Percentiles rank a stretch among this genome's conserved stretches.
phyloP scores from a whole-genome alignment of 2,888 invertebrate genomes.

The Tiphia femorata region DNA sequence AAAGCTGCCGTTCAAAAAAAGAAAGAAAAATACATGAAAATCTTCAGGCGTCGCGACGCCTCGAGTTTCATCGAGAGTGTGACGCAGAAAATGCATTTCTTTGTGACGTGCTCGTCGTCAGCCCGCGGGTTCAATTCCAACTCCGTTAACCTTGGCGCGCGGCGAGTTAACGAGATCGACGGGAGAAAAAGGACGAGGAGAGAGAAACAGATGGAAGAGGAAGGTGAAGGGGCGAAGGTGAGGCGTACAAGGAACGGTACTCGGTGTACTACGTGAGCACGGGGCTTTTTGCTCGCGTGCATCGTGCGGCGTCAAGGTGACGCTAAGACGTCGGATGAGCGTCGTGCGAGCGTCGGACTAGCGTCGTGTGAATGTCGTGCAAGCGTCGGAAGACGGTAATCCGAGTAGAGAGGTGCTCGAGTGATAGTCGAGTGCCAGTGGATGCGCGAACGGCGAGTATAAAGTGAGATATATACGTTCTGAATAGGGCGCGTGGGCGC shows the following conservation, averaged over 20 bases:
- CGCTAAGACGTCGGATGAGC: too few relatives aligned
- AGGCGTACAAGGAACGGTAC: constrained; percentile 33
- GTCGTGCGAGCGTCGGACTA: constrained; percentile 8
- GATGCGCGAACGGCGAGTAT: neutral
- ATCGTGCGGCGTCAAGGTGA: too few relatives aligned
- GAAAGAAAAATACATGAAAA: too few relatives aligned
- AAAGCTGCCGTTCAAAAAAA: too few relatives aligned
- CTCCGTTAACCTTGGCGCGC: constrained; percentile 24
- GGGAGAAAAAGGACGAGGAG: constrained; percentile 8
- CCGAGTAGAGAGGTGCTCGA: constrained; percentile 17
- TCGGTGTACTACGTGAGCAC: constrained; percentile 21
- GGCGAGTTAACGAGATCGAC: constrained; percentile 4
- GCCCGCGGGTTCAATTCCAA: constrained; percentile 2
- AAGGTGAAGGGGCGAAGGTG: neutral
- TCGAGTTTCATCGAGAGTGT: too few relatives aligned
- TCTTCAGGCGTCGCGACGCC: too few relatives aligned
- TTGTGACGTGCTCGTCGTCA: neutral
- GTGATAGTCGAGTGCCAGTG: neutral
- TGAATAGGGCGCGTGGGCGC: neutral
- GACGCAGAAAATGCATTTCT: too few relatives aligned
- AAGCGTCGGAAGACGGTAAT: constrained; percentile 19
- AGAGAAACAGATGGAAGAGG: neutral
- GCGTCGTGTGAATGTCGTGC: neutral
- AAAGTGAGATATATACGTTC: constrained; percentile 1
- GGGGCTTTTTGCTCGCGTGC: neutral